Evolutionary conservation across 2,797 vertebrate species (phyloP), one percentile per base, ranked within the genome.

Genomic region (Mormyrus proboscirostris): DNA sequence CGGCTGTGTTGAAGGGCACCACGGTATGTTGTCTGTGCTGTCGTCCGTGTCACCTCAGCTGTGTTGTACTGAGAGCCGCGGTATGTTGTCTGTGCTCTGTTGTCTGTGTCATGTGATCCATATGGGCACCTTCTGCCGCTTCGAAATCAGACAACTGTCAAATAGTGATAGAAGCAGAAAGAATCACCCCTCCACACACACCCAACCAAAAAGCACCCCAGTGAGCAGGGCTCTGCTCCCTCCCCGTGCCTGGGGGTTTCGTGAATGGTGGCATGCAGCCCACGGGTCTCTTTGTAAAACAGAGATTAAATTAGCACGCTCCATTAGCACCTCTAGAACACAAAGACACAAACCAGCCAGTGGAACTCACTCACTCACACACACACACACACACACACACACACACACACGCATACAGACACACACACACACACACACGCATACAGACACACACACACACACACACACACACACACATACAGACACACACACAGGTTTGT

Each of bases 251-350:
- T 89, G 69, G 41, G 88, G 44, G 88, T 57, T 9, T 62, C 65
- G 82, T 90, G 86, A 91, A 89, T 69, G 87, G 57, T 88, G 85
- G 59, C 62, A 53, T 86, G 62, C 88, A 88, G 88, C 90, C 88
- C 88, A 41, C 89, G 38, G 83, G 89, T 49, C 88, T 69, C 50
- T 62, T 92, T 91, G 90, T 92, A 86, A 69, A 90, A 86, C 85
- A 69, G 86, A 90, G 91, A 92, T 92, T 92, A 89, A 90, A 92
- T 92, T 90, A 92, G 50, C 87, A 90, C 16, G 87, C 90, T 88
- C 90, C 91, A 92, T 91, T 92, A 91, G 88, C 89, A 85, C 85
- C 88, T 87, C 47, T 51, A 88, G 90, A 89, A 90, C 85, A 92
- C 88, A 92, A 89, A 88, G 51, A 88, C 76, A 88, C 50, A 53